These are phyloP conservation scores for Hephaestus fuliginosus DNA, from an alignment of 2,797 vertebrate genomes.

Conservation along the genomic window DNA sequence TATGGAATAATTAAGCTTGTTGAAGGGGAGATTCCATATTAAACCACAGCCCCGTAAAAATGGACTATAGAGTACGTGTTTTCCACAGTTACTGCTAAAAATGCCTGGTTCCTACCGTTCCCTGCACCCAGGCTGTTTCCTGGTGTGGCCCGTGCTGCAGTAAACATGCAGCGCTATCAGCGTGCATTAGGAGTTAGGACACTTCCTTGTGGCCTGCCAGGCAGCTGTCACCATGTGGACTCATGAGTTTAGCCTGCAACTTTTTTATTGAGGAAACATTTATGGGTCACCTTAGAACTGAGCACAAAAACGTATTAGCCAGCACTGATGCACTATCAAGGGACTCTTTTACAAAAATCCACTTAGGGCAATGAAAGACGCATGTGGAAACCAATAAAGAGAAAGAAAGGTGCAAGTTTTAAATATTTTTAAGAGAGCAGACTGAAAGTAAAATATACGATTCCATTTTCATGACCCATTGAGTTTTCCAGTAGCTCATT, in stretches of 20 bases:
- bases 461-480: slow-evolving; percentile 19
- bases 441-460: slow-evolving; percentile 7
- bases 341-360: slow-evolving; percentile 22
- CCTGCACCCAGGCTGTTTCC: slow-evolving; percentile 37
- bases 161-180: slow-evolving; percentile 41
- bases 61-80: background rate
- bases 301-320: background rate
- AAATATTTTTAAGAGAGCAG: background rate
- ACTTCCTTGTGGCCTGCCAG: slow-evolving; percentile 21
- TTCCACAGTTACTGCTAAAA: slow-evolving; percentile 25
- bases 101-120: slow-evolving; percentile 17
- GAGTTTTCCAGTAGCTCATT: slow-evolving; percentile 42
- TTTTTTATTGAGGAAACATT: slow-evolving; percentile 51
- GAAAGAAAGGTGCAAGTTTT: background rate
- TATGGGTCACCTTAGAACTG: slow-evolving; percentile 2
- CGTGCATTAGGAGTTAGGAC: background rate
- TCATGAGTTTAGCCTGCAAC: slow-evolving; percentile 9
- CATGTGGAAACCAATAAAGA: slow-evolving; percentile 35
- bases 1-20: slow-evolving; percentile 31
- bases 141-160: slow-evolving; percentile 1
- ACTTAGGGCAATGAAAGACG: background rate
- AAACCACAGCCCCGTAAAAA: slow-evolving; percentile 27
- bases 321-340: background rate
- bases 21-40: slow-evolving; percentile 14
- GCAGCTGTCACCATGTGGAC: slow-evolving; percentile 23